These are phyloP conservation scores for Chalcis sispes DNA, from an alignment of 2,888 invertebrate genomes.

Conservation along the genomic window DNA sequence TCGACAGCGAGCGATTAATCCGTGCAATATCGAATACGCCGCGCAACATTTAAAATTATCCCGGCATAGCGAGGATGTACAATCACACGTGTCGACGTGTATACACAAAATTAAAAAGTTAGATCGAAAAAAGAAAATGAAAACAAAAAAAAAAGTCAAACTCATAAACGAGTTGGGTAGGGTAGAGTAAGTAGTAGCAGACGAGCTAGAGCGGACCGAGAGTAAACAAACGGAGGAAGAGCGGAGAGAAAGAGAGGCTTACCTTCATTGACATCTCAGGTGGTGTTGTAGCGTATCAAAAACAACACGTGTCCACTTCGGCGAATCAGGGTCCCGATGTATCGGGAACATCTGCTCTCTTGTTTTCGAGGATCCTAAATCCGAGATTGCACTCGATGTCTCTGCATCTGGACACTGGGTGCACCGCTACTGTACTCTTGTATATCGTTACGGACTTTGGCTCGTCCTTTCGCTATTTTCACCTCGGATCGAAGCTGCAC, in stretches of 20 bases:
- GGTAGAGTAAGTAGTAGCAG: conserved; percentile 35
- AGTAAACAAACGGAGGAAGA: conserved; percentile 6
- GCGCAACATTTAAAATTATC: too few relatives aligned
- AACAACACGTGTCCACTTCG: conserved; percentile 4
- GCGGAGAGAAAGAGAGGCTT: conserved; percentile 2
- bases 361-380: too few relatives aligned
- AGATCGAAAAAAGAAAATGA: too few relatives aligned
- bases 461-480: conserved; percentile 16
- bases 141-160: background rate
- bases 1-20: conserved; percentile 8
- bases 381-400: too few relatives aligned
- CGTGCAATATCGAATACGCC: too few relatives aligned
- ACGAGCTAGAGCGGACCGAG: background rate
- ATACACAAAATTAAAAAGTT: background rate
- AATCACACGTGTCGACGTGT: background rate
- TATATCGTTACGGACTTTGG: background rate
- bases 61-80: background rate
- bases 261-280: conserved; percentile 56
- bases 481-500: too few relatives aligned
- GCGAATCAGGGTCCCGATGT: too few relatives aligned
- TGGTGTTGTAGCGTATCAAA: background rate
- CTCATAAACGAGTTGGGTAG: background rate
- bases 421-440: background rate
- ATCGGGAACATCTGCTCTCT: too few relatives aligned
- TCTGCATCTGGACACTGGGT: background rate